These are phyloP conservation scores for Atta texana DNA, from an alignment of 1,140 invertebrate species.

Conservation along the genomic window DNA sequence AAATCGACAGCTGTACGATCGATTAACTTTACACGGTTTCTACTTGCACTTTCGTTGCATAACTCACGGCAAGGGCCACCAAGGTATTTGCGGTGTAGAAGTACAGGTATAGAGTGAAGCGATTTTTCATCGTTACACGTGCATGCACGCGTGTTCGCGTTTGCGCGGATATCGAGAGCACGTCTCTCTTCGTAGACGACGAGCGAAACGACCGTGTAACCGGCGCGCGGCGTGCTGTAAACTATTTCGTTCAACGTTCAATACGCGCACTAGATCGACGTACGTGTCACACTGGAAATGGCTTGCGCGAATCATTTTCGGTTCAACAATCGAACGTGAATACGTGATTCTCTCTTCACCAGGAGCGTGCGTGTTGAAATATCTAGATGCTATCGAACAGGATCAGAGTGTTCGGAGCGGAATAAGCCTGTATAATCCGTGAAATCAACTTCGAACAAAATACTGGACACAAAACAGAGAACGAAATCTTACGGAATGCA, in stretches of 20 bases:
- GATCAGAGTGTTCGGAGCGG: neutral
- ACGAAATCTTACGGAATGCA: neutral
- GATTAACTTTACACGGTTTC: slow-evolving; percentile 59
- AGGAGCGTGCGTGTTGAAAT: neutral
- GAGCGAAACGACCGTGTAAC: neutral
- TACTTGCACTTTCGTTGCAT: slow-evolving; percentile 61
- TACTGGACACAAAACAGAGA: neutral
- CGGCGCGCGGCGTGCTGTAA: neutral
- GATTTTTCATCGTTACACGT: slow-evolving; percentile 49
- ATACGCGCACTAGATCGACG: slow-evolving; percentile 12
- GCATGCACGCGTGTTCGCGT: neutral
- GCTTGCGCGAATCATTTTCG: neutral
- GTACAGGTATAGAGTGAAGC: neutral
- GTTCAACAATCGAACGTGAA: neutral
- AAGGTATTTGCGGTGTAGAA: slow-evolving; percentile 43
- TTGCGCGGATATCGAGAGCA: neutral
- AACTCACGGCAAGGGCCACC: slow-evolving; percentile 43
- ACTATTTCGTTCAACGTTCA: slow-evolving; percentile 25
- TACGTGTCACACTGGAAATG: slow-evolving; percentile 19
- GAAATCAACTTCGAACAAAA: slow-evolving; percentile 8
- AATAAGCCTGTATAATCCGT: neutral
- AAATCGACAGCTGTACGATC: slow-evolving; percentile 62
- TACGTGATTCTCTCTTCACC: neutral
- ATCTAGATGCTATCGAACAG: neutral
- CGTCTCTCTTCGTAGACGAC: slow-evolving; percentile 1